These are phyloP conservation scores for Chiloscyllium punctatum DNA, from an alignment of 2,797 vertebrate species.

Conservation along the genomic window DNA sequence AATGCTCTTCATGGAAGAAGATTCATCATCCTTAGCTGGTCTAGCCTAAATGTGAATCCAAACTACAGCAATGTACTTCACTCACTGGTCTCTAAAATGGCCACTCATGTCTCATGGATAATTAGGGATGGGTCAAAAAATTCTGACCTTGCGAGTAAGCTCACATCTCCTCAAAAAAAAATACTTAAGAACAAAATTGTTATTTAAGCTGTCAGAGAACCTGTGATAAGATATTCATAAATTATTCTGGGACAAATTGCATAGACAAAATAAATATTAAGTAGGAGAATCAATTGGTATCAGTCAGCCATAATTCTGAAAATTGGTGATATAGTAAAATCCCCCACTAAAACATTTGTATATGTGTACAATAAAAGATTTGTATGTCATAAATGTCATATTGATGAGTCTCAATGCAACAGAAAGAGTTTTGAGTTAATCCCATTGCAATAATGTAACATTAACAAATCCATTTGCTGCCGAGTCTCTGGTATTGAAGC, in stretches of 20 bases:
- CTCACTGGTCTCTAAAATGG: no score
- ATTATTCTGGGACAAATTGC: conserved; percentile 52
- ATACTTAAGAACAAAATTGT: conserved; percentile 53
- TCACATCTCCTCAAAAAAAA: no score
- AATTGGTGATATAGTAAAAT: conserved; percentile 41
- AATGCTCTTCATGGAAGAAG: no score
- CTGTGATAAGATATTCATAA: conserved; percentile 54
- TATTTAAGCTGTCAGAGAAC: conserved; percentile 45
- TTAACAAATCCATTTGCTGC: background rate
- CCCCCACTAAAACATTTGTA: conserved; percentile 45
- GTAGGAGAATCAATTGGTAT: conserved; percentile 46
- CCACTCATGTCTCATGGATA: no score
- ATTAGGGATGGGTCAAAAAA: no score
- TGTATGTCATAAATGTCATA: conserved; percentile 42
- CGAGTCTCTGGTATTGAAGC: background rate
- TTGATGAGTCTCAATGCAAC: background rate
- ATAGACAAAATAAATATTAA: conserved; percentile 51
- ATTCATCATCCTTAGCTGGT: no score
- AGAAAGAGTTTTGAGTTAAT: conserved; percentile 38
- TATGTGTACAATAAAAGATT: conserved; percentile 44
- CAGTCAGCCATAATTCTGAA: conserved; percentile 40
- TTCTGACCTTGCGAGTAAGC: no score
- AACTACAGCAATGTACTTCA: no score
- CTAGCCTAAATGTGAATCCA: no score
- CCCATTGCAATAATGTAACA: background rate